Conservation (phyloP, 2,113 vertebrate species). For the Oenanthe melanoleuca region DNA sequence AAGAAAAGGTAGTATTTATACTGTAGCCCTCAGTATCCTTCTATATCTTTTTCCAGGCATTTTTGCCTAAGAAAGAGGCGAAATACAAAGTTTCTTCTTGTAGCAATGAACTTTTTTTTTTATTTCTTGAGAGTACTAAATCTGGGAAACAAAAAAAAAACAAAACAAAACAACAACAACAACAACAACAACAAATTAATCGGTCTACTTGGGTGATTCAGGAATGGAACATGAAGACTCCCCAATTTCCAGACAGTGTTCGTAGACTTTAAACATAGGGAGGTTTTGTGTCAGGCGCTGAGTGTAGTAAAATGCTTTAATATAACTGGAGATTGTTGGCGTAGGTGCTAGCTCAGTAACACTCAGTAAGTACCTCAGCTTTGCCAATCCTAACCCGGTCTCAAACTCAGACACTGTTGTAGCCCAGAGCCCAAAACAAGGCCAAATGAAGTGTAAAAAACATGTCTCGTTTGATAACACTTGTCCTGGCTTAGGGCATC, state of each 20-base stretch:
- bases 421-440: not conserved
- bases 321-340: not conserved
- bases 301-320: not conserved
- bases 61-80: not conserved
- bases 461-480: not conserved
- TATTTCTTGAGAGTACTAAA: not conserved
- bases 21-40: not conserved
- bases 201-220: not conserved
- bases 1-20: not conserved
- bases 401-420: accelerated
- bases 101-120: not conserved
- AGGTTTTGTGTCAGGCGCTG: not conserved
- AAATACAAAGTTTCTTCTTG: not conserved
- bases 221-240: not conserved
- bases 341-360: not conserved
- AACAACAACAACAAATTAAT: too few species aligned
- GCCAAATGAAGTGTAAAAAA: not conserved
- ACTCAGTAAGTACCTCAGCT: not conserved
- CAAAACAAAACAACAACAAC: not conserved
- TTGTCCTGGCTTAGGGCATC: not conserved
- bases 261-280: not conserved
- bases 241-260: not conserved
- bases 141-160: not conserved
- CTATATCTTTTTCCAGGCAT: not conserved
- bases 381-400: not conserved